Evolutionary conservation across 2,888 invertebrate species (phyloP).

Genomic region (Andricus quercusramuli): DNA sequence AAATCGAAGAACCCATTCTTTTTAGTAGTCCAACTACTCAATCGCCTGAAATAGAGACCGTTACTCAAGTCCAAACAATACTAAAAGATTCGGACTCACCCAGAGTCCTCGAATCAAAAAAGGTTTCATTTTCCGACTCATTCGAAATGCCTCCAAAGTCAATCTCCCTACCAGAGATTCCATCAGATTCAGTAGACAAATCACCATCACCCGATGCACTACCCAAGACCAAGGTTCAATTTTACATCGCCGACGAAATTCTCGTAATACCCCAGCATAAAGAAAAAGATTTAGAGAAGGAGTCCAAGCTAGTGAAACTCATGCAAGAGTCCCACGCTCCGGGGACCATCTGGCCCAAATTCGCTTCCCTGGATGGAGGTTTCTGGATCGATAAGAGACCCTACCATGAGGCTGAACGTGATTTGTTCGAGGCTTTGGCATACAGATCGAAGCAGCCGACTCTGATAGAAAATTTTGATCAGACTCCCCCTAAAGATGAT

Average conservation of each 20-base stretch:
- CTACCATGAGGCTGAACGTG: slow-evolving; percentile 85
- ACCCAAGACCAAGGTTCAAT: slow-evolving; percentile 70
- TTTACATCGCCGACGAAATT: slow-evolving; percentile 74
- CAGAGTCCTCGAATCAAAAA: slow-evolving; percentile 3
- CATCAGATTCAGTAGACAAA: slow-evolving; percentile 34
- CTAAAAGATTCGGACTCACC: slow-evolving; percentile 25
- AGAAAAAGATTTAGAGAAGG: slow-evolving; percentile 45
- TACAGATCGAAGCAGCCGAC: slow-evolving; percentile 76
- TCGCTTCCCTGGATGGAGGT: slow-evolving; percentile 78
- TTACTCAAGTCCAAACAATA: slow-evolving; percentile 15
- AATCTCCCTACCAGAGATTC: slow-evolving; percentile 23
- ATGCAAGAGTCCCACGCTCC: slow-evolving; percentile 41
- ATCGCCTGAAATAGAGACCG: slow-evolving; percentile 1
- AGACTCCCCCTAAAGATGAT: slow-evolving; percentile 79
- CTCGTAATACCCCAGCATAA: slow-evolving; percentile 67
- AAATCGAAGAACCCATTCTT: slow-evolving; percentile 66
- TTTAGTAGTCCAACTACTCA: slow-evolving; percentile 15
- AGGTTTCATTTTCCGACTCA: slow-evolving; percentile 21
- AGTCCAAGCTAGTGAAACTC: slow-evolving; percentile 36
- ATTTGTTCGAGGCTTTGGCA: slow-evolving; percentile 81
- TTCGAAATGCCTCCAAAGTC: slow-evolving; percentile 27
- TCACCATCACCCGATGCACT: slow-evolving; percentile 43
- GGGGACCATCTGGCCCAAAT: slow-evolving; percentile 56
- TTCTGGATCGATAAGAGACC: slow-evolving; percentile 83
- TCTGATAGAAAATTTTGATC: slow-evolving; percentile 57